Conservation (phyloP, 2,113 vertebrate species). For the Rhombomys opimus region DNA sequence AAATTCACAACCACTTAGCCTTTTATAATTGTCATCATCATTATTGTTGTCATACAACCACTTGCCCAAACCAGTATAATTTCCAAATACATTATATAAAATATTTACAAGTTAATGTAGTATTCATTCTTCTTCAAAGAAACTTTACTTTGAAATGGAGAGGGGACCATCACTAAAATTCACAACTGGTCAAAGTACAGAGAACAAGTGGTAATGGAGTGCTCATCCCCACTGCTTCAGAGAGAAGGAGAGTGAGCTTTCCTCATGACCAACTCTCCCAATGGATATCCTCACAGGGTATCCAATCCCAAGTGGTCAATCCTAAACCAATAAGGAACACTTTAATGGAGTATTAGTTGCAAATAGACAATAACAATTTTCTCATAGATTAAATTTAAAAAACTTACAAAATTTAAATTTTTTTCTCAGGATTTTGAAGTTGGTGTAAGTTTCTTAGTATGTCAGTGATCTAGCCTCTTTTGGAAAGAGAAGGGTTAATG, state of each 20-base stretch:
- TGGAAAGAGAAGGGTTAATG: slow-evolving; percentile 61
- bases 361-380: neutral
- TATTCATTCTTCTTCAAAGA: neutral
- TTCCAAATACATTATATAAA: neutral
- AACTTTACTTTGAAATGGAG: neutral
- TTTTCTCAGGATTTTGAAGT: slow-evolving; percentile 33
- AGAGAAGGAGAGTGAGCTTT: neutral
- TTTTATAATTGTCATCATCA: neutral
- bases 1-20: neutral
- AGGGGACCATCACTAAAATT: neutral
- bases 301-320: neutral
- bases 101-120: neutral
- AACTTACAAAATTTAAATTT: slow-evolving; percentile 32
- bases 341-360: neutral
- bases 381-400: slow-evolving; percentile 59
- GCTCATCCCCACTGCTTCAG: neutral
- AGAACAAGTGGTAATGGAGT: neutral
- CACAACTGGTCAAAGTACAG: neutral
- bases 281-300: neutral
- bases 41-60: neutral
- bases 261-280: neutral
- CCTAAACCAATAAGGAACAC: neutral
- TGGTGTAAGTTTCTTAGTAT: slow-evolving; percentile 32
- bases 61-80: neutral
- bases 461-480: slow-evolving; percentile 58